Base-by-base conservation (phyloP, 1,140 invertebrate genomes). In the Drosophila burlai region DNA sequence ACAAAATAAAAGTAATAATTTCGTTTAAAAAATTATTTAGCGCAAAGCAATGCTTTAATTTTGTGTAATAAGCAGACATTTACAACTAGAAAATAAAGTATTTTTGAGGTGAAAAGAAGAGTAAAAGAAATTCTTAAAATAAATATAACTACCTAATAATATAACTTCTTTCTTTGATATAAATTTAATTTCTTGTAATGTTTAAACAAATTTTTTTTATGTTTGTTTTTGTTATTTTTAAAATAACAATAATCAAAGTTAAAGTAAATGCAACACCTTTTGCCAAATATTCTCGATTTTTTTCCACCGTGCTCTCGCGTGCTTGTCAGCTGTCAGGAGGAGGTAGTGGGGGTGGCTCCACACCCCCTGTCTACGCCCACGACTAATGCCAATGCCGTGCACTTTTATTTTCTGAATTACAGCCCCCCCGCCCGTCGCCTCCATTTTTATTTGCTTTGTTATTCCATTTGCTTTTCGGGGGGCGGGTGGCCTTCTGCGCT, bases 321-420 rank as follows among this genome's bases (percentile, higher is more conserved):
- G 78, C 75, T 84, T 89, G 84, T 87, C 85, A 83, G 85, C 85
- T 89, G 84, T 84, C 84, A 78, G 65, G 73, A 50, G 63, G 73
- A 43, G 63, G 62, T 45, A 10, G 18, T 45, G 43, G 46, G 24
- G 52, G 21, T 18, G 18, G 46, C 34, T 63, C 42, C 61, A 75
- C 68, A 76, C 80, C 84, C 47, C 47, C 10, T 36, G n/a, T 15
- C 9, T 42, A 45, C 62, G 58, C 58, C 74, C 69, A 50, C 43
- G 45, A 49, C 76, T 71, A 78, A 78, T 78, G 52, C 76, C 75
- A 79, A 79, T 54, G 66, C 76, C 52, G 75, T 50, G 69, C 62
- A 66, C 45, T 77, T 67, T 69, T 68, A 87, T 86, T 83, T 89
- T 64, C 66, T 81, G 72, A 80, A 83, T 86, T 80, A 76, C 84